Evolutionary conservation across 1,140 invertebrate species (phyloP), one percentile per base, ranked within the genome.

Genomic region (Ganaspis sp.): DNA sequence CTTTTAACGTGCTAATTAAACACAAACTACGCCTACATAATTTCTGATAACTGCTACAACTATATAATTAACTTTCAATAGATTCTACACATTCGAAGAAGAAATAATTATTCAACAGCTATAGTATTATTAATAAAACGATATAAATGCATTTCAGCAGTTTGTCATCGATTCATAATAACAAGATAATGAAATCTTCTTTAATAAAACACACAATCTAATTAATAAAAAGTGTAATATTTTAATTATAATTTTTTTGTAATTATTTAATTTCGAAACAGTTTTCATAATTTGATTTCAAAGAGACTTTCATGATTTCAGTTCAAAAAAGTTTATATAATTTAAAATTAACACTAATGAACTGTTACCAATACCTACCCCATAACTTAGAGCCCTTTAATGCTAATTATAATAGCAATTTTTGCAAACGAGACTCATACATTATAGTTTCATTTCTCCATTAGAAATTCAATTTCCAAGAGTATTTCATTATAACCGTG

Each of bases 1-100:
- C 80, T 79, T 81, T 81, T 78, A 81, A 79, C 74, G 77, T 79
- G 80, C 77, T 79, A 81, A 81, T 81, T 75, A 81, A 81, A 79
- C 79, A 75, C 73, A 70, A 53, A 71, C 73, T 38, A 49, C 74
- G 76, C 80, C 77, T 70, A 78, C 72, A 34, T 74, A 76, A 81
- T 81, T 77, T 76, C 74, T 64, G 74, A 81, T 81, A 72, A 74
- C 42, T 75, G 72, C 76, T 78, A 73, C 69, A 69, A 81, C 69
- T 75, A 74, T 80, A 77, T 80, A 77, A 80, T 80, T 75, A 77
- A 77, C 53, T 74, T 73, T 79, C 73, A 74, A 6, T 34, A 2
- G 2, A 76, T 72, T n/a, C n/a, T n/a, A 73, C 72, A 75, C 71
- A 70, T 72, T 70, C 64, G 17, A 23, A 69, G 71, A 64, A n/a